phyloP scores from a whole-genome alignment of 2,888 invertebrate genomes.

The Leistus spinibarbis region DNA sequence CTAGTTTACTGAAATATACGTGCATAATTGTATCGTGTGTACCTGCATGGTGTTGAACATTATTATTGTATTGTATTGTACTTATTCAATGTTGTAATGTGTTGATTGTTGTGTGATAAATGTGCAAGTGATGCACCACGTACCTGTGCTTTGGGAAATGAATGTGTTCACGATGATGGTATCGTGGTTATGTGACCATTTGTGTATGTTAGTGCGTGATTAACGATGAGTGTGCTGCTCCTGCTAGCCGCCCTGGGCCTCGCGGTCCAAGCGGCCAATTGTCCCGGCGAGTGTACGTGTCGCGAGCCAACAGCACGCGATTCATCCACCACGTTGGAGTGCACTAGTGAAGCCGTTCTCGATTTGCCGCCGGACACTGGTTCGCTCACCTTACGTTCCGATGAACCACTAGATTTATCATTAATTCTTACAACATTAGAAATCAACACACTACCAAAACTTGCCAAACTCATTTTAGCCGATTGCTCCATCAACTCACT shows the following conservation, averaged over 20 bases:
- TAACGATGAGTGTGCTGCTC: constrained; percentile 51
- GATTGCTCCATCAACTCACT: constrained; percentile 10
- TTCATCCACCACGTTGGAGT: constrained; percentile 42
- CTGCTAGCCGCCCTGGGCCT: constrained; percentile 50
- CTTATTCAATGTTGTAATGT: neutral
- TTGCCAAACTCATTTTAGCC: constrained; percentile 32
- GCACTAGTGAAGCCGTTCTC: constrained; percentile 4
- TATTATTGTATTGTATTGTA: neutral
- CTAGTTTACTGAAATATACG: neutral
- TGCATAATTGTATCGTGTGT: neutral
- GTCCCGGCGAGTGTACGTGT: constrained; percentile 52
- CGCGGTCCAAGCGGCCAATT: constrained; percentile 47
- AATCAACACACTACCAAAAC: constrained; percentile 33
- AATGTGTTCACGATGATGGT: neutral
- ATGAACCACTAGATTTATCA: constrained; percentile 16
- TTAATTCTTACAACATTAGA: constrained; percentile 21
- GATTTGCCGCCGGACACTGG: constrained; percentile 13
- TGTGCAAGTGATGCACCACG: neutral
- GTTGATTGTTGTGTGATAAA: neutral
- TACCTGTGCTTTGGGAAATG: neutral
- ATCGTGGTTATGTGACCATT: constrained; percentile 8
- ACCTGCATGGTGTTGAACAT: neutral
- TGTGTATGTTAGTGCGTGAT: constrained; percentile 12
- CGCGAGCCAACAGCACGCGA: constrained; percentile 38
- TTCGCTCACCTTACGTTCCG: neutral